Base-by-base conservation (phyloP, 2,888 invertebrate genomes). In the Marasmarcha lunaedactyla region DNA sequence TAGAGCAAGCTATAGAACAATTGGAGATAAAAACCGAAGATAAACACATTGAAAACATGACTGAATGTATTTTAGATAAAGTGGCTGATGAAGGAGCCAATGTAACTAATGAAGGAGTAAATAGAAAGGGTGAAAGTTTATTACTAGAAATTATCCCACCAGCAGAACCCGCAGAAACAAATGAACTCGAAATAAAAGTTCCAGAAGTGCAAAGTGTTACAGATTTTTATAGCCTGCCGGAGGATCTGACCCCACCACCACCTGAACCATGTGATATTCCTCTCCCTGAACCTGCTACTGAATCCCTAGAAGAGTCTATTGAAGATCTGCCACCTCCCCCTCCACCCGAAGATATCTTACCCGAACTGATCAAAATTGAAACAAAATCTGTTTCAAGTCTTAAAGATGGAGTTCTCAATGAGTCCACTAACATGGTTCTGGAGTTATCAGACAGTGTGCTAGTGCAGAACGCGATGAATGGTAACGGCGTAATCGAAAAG, bases 301-400 rank as follows among this genome's bases (percentile, higher is more conserved):
- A 50, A 27, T 47, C 51, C 14, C 44, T 45, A 15, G 40, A 43
- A 14, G 55, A 54, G 35, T 40, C 42, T 36, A 45, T 42, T n/a
- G 59, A 57, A n/a, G 59, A 63, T 14, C 46, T 57, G n/a, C 63
- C 68, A 0, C 57, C 60, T 4, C 63, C 63, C n/a, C 64, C 64
- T 15, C 61, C 63, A 7, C 60, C 60, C 39, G 54, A 54, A 37
- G 58, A 63, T 13, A 41, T 45, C 14, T 47, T 50, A 15, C 35
- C 40, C 30, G 7, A 20, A 7, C 20, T 20, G 46, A 46, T 41
- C 51, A 47, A 30, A 44, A 46, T 4, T 13, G 33, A 7, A 14
- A 13, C 11, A 37, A 20, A 20, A 20, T 20, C 20, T 20, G 20
- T 7, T 5, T 20, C 20, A 20, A 20, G 20, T 20, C 7, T 3